Conservation (phyloP, 2,797 vertebrate species). For the Lophius americanus region DNA sequence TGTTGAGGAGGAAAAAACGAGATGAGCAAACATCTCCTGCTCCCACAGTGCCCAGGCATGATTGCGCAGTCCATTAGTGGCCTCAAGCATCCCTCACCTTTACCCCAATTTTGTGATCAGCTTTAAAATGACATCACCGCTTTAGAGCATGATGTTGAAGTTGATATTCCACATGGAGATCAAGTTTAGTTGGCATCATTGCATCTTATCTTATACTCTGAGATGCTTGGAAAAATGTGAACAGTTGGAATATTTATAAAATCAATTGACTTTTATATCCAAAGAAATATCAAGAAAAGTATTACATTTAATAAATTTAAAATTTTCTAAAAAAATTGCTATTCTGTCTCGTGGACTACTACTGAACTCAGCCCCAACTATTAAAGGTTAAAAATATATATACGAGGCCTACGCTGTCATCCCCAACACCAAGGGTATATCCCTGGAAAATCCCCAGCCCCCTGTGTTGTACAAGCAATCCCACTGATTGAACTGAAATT, state of each 20-base stretch:
- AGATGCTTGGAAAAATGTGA: too few species aligned
- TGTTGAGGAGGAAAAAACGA: constrained; percentile 55
- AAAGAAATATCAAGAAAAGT: neutral
- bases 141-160: constrained; percentile 17
- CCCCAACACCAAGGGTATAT: too few species aligned
- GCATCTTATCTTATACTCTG: too few species aligned
- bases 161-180: constrained; percentile 12
- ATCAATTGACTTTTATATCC: neutral
- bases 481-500: too few species aligned
- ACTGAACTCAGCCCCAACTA: too few species aligned
- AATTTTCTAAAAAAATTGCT: neutral
- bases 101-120: constrained; percentile 51
- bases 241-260: neutral
- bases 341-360: neutral
- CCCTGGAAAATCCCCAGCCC: too few species aligned
- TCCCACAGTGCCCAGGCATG: constrained; percentile 27
- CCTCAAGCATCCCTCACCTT: constrained; percentile 56
- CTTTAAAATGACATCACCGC: constrained; percentile 21
- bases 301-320: neutral
- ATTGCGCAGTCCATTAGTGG: constrained; percentile 58
- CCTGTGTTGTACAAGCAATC: too few species aligned
- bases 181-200: neutral
- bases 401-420: too few species aligned
- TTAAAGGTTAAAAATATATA: too few species aligned
- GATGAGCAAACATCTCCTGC: constrained; percentile 67